These are phyloP conservation scores for Drosophila tani DNA, from an alignment of 1,140 invertebrate genomes.

Conservation along the genomic window DNA sequence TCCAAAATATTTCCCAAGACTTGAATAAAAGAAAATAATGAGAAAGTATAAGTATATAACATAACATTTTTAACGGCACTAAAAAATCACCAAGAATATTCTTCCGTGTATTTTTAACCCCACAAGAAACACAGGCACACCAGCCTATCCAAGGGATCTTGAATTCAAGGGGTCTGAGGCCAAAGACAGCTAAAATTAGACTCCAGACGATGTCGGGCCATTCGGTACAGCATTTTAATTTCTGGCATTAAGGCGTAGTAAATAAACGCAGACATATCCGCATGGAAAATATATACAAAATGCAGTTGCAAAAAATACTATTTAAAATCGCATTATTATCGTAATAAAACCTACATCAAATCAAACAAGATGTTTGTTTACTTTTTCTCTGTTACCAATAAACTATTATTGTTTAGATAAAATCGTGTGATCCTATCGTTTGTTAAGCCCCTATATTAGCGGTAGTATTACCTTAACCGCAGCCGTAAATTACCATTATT, in stretches of 20 bases:
- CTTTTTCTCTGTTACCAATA: not conserved
- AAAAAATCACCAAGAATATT: not conserved
- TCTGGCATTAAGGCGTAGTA: constrained; percentile 69
- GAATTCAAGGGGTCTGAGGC: constrained; percentile 30
- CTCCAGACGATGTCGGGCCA: constrained; percentile 68
- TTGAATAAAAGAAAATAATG: too few species aligned
- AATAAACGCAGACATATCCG: constrained; percentile 46
- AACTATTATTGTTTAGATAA: constrained; percentile 14
- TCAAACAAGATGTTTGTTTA: not conserved
- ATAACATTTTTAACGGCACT: too few species aligned
- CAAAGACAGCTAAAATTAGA: constrained; percentile 73
- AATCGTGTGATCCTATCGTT: constrained; percentile 1
- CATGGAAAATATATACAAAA: constrained; percentile 13
- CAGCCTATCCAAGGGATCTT: constrained; percentile 27
- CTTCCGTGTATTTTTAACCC: constrained; percentile 1
- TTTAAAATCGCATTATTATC: not conserved
- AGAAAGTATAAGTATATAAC: too few species aligned
- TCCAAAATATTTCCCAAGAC: too few species aligned
- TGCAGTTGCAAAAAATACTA: not conserved
- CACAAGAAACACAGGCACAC: constrained; percentile 10
- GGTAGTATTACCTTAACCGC: constrained; percentile 5
- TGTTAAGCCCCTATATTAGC: constrained; percentile 9
- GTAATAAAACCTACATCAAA: not conserved
- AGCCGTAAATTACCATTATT: constrained; percentile 27
- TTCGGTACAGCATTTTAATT: constrained; percentile 75